Base-by-base conservation (phyloP, 2,797 vertebrate genomes). In the Cheracebus regulus region DNA sequence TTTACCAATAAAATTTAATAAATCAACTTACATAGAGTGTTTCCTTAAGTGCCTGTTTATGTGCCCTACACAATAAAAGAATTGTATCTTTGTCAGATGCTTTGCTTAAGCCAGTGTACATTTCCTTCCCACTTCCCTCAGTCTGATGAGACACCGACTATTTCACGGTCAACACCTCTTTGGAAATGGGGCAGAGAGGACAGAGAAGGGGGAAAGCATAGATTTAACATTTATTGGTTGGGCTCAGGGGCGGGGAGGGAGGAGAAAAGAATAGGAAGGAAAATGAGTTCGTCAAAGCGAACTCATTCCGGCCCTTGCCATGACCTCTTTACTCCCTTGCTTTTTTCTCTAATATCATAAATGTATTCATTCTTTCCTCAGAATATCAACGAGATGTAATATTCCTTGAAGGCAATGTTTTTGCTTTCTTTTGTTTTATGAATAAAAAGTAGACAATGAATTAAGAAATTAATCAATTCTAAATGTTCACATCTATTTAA, bases 401-500 rank as follows among this genome's bases (percentile, higher is more conserved):
- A 72, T 73, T 64, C 39, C 90, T 82, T 72, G 44, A 79, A 73
- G 39, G n/a, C 14, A 58, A 82, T 20, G 2, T 26, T 86, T 92
- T 90, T 82, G 22, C 76, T 92, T 90, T 70, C 20, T 88, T 81
- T 89, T 86, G 15, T 72, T 82, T 88, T 30, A 26, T 48, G 26
- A 55, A n/a, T 39, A 89, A 97, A 76, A 48, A 33, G 20, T 55
- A 90, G 50, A 46, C 19, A 76, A 36, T 41, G 55, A 73, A 48
- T 92, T 93, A 81, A 94, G 57, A 92, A 85, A 81, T 83, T 9
- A 52, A n/a, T 72, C 46, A 80, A 41, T 88, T 19, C 11, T 91
- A 86, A 93, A 76, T 93, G 10, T 90, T 67, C 44, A 24, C 57
- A 83, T 61, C 61, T 83, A 70, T 95, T 92, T 85, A 95, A 95